A percentile compares a stretch with the other conserved stretches of the same genome.
These are phyloP conservation scores for Orius laevigatus DNA, from an alignment of 1,140 invertebrate species.

Conservation along the genomic window DNA sequence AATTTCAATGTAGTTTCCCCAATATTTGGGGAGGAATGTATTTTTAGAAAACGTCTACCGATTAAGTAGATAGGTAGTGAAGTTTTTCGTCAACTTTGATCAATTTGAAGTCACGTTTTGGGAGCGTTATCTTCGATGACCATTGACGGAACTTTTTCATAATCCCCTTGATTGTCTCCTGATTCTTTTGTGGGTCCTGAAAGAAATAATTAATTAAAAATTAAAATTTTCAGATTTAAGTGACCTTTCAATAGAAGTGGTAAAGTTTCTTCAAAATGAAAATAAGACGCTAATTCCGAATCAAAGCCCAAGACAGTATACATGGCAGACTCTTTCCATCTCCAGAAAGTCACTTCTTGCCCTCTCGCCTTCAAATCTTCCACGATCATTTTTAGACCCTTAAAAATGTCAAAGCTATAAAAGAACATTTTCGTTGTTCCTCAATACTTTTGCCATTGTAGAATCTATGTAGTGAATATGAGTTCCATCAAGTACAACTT, in stretches of 20 bases:
- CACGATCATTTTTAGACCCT: constrained; percentile 26
- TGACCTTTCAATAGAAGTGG: constrained; percentile 19
- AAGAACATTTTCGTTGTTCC: constrained; percentile 3
- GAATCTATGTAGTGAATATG: constrained; percentile 41
- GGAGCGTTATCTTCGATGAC: no score
- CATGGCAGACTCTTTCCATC: constrained; percentile 22
- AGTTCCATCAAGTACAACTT: constrained; percentile 41
- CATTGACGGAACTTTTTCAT: no score
- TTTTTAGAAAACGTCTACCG: no score
- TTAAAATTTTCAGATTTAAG: background rate
- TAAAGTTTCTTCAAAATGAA: constrained; percentile 18
- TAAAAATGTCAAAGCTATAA: constrained; percentile 17
- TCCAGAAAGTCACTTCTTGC: constrained; percentile 28
- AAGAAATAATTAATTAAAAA: no score
- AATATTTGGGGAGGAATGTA: no score
- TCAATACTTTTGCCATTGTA: constrained; percentile 38
- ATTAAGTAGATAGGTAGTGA: no score
- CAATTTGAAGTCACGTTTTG: no score
- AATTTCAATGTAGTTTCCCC: no score
- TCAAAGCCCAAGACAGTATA: constrained; percentile 20
- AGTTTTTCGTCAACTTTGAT: no score
- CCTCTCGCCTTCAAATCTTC: constrained; percentile 25
- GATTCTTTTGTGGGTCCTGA: no score
- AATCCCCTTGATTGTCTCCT: no score
- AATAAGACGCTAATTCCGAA: constrained; percentile 15